Evolutionary conservation across 2,888 invertebrate genomes (phyloP), one percentile per base, ranked within the genome.

Genomic region (Diadegma fenestrale): DNA sequence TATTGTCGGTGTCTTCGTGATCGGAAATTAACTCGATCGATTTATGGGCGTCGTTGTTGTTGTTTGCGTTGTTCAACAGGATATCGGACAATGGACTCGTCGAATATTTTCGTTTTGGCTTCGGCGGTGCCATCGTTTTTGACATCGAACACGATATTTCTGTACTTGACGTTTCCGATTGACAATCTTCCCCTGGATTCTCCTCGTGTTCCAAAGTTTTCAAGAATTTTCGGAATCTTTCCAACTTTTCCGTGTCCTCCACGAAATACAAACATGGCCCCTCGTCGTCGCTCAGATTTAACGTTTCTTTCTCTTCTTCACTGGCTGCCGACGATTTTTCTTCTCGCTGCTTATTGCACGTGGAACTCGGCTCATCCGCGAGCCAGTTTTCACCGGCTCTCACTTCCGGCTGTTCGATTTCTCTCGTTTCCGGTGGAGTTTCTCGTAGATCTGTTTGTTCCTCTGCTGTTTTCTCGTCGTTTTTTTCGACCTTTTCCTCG

Each of bases 241-340:
- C 84, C 3, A 90, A 89, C 68, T 86, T 86, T 12, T 91, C 88
- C 58, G 89, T 90, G 66, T 93, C 91, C 22, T 82, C 85, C 45
- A 91, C 88, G 7, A 93, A 91, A 30, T 93, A 93, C n/a, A 88
- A 85, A 82, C 93, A 93, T 22, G 92, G 92, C 77, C 89, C 90
- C 48, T 89, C 90, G 14, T 88, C 84, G 64, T 84, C 86, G 82
- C 86, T 86, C 63, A 64, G 22, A 14, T 17, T 68, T 19, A 22
- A 61, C 5, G 7, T 45, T 30, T 58, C 78, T 22, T 78, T 30
- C n/a, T 26, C 30, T 30, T 8, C 4, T 41, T 14, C 19, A 33
- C 1, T 54, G 14, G 5, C 48, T 19, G 43, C 30, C 51, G 51
- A 30, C 4, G 41, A 22, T 22, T 64, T n/a, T 12, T 45, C 22